A percentile compares a stretch with the other conserved stretches of the same genome.
Conservation (phyloP, 2,888 invertebrate genomes). For the Chrysolina oricalcia region DNA sequence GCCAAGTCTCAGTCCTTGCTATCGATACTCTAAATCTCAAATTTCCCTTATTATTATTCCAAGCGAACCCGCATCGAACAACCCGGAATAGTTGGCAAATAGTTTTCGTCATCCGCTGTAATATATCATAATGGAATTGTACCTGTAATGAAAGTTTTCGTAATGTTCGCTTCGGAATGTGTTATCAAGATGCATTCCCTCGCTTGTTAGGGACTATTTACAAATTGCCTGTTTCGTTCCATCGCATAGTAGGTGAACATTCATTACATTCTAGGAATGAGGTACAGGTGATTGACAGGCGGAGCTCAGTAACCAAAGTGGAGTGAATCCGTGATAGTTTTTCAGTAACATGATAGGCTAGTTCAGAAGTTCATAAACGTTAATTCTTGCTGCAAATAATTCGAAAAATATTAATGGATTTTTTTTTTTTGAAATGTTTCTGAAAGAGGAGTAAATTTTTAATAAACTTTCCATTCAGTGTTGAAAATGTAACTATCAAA, state of each 20-base stretch:
- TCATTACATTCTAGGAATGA: constrained; percentile 1
- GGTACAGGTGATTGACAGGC: constrained; percentile 16
- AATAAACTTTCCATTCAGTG: too few relatives aligned
- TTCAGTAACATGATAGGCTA: not conserved
- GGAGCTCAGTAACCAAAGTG: not conserved
- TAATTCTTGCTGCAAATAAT: too few relatives aligned
- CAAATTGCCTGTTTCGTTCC: constrained; percentile 15
- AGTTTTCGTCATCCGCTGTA: constrained; percentile 5
- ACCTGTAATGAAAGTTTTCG: constrained; percentile 54
- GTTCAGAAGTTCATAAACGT: too few relatives aligned
- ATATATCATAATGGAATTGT: constrained; percentile 20
- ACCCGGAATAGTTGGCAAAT: constrained; percentile 9
- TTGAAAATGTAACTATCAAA: too few relatives aligned
- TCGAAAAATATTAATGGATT: too few relatives aligned
- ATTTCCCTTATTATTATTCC: constrained; percentile 7
- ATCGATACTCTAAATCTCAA: constrained; percentile 9
- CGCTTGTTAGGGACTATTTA: constrained; percentile 31
- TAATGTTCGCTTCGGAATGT: constrained; percentile 56
- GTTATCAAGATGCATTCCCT: constrained; percentile 56
- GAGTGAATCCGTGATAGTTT: not conserved
- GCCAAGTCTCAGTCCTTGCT: not conserved
- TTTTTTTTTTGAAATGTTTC: too few relatives aligned
- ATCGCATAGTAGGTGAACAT: constrained; percentile 9
- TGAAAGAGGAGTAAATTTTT: too few relatives aligned
- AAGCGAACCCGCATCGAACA: constrained; percentile 7